Conservation (phyloP, 2,888 invertebrate genomes). For the Dicycla oo region DNA sequence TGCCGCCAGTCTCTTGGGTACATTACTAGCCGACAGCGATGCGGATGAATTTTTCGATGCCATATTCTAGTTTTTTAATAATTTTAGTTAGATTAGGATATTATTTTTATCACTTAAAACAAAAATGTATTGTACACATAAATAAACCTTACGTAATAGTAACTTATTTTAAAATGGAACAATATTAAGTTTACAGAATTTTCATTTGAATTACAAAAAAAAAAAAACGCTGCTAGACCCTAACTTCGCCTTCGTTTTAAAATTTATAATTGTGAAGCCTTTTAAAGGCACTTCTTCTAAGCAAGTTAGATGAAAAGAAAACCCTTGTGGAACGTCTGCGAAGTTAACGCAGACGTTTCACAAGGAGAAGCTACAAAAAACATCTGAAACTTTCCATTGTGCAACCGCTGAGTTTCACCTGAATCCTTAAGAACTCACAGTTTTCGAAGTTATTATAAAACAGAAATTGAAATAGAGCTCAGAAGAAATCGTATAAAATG, state of each 20-base stretch:
- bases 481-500: not conserved
- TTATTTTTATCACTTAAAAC: too few species aligned
- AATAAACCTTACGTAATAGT: too few species aligned
- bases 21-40: too few species aligned
- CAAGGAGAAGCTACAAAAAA: constrained; percentile 4
- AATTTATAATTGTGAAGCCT: constrained; percentile 3
- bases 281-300: not conserved
- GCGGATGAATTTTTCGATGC: too few species aligned
- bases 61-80: too few species aligned
- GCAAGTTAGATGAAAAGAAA: constrained; percentile 6
- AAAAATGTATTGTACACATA: too few species aligned
- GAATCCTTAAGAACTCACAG: constrained; percentile 16
- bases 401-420: constrained; percentile 9
- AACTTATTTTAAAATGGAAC: too few species aligned
- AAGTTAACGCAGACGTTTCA: too few species aligned
- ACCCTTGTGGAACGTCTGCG: constrained; percentile 6
- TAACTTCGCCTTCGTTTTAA: too few species aligned
- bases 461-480: constrained; percentile 5
- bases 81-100: too few species aligned
- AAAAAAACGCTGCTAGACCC: not conserved
- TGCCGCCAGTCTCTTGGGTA: too few species aligned
- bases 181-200: too few species aligned
- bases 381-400: constrained; percentile 1
- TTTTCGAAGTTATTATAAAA: not conserved
- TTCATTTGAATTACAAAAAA: not conserved